Evolutionary conservation across 2,797 vertebrate species (phyloP).

Genomic region (Dermochelys coriacea): DNA sequence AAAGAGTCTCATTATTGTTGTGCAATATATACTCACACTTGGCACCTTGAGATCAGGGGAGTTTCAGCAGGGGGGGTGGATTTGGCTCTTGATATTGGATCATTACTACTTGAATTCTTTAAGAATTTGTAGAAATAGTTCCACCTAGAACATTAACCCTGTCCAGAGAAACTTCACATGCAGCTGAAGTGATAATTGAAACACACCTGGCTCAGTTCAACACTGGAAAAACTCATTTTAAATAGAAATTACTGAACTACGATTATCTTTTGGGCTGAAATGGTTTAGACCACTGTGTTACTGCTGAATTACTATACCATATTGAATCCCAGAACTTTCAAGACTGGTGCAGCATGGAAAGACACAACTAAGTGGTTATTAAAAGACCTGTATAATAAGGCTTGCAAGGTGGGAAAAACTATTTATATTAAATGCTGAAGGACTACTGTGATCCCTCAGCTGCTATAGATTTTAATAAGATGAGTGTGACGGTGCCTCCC

Average conservation of each 20-base stretch:
- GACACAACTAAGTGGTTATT: background rate
- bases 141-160: background rate
- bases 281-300: background rate
- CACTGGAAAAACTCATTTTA: background rate
- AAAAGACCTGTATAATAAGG: background rate
- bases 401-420: background rate
- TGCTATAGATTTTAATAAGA: background rate
- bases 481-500: background rate
- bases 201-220: background rate
- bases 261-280: background rate
- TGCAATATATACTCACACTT: background rate
- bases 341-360: background rate
- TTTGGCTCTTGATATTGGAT: background rate
- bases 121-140: background rate
- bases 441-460: background rate
- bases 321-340: background rate
- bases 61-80: background rate
- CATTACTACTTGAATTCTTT: background rate
- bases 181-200: background rate
- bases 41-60: background rate
- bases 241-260: background rate
- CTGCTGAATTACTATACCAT: background rate
- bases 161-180: background rate
- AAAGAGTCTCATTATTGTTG: background rate
- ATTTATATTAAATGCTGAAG: background rate